These are phyloP conservation scores for Eristalis arbustorum DNA, from an alignment of 2,888 invertebrate genomes.

Conservation along the genomic window DNA sequence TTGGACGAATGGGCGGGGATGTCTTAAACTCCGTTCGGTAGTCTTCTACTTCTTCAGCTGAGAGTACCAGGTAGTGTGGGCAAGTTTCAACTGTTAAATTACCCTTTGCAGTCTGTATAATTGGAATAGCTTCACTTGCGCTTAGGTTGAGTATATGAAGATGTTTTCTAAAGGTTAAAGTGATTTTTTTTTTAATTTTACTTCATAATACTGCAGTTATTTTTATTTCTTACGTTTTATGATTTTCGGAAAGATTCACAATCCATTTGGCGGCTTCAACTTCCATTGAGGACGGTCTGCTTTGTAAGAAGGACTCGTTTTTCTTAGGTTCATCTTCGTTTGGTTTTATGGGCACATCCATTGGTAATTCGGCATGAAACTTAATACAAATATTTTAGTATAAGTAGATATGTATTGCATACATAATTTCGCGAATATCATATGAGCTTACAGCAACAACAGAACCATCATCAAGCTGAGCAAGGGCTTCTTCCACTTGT, in stretches of 20 bases:
- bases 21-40: conserved; percentile 87
- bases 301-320: conserved; percentile 84
- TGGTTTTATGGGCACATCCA: conserved; percentile 74
- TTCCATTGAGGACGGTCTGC: conserved; percentile 86
- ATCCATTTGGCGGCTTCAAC: conserved; percentile 84
- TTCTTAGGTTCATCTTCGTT: conserved; percentile 81
- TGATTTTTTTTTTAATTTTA: neutral
- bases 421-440: neutral
- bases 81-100: conserved; percentile 87
- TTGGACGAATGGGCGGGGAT: conserved; percentile 85
- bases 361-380: conserved; percentile 87
- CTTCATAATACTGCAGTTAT: neutral
- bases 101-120: conserved; percentile 80
- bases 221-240: conserved; percentile 71
- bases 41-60: conserved; percentile 84
- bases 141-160: conserved; percentile 87
- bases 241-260: conserved; percentile 80
- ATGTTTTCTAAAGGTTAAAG: conserved; percentile 80
- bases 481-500: conserved; percentile 83
- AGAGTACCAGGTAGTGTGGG: conserved; percentile 86
- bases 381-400: conserved; percentile 74
- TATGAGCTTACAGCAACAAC: conserved; percentile 84
- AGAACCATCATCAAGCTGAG: conserved; percentile 83
- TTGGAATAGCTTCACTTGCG: conserved; percentile 82
- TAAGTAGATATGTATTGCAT: conserved; percentile 71